A percentile compares a stretch with the other conserved stretches of the same genome.
phyloP scores from a whole-genome alignment of 2,797 vertebrate genomes.

The Helicolenus hilgendorfi region DNA sequence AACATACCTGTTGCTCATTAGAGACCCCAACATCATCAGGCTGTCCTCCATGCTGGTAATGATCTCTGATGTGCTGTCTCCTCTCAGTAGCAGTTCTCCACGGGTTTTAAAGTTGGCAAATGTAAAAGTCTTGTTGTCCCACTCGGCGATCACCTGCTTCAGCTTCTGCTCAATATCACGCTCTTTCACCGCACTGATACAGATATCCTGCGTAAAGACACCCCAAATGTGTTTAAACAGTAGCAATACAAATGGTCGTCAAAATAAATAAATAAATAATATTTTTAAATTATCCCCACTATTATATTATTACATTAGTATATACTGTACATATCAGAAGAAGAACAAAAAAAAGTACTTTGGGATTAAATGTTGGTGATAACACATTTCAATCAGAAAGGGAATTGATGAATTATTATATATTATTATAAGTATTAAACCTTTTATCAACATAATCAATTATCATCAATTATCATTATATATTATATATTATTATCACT shows the following conservation, averaged over 20 bases:
- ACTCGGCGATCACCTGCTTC: conserved; percentile 96
- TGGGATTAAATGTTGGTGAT: not conserved
- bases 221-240: not conserved
- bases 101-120: conserved; percentile 96
- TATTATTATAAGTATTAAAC: not conserved
- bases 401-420: not conserved
- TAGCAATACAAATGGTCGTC: not conserved
- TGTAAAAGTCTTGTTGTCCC: conserved; percentile 94
- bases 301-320: not conserved
- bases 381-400: not conserved
- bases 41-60: conserved; percentile 97
- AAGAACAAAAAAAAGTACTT: not conserved
- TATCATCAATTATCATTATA: not conserved
- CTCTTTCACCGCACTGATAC: conserved; percentile 96
- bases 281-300: not conserved
- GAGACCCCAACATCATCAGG: conserved; percentile 95
- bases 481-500: not conserved
- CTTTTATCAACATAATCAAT: not conserved
- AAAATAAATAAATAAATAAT: not conserved
- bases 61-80: conserved; percentile 95
- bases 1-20: conserved; percentile 95
- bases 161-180: conserved; percentile 97
- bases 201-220: conserved; percentile 92
- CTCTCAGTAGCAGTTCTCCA: conserved; percentile 95
- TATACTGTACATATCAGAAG: not conserved